Percentiles rank a stretch among this genome's conserved stretches.
Evolutionary conservation across 2,888 invertebrate genomes (phyloP).

Genomic region (Rhopalosiphum nymphaeae): DNA sequence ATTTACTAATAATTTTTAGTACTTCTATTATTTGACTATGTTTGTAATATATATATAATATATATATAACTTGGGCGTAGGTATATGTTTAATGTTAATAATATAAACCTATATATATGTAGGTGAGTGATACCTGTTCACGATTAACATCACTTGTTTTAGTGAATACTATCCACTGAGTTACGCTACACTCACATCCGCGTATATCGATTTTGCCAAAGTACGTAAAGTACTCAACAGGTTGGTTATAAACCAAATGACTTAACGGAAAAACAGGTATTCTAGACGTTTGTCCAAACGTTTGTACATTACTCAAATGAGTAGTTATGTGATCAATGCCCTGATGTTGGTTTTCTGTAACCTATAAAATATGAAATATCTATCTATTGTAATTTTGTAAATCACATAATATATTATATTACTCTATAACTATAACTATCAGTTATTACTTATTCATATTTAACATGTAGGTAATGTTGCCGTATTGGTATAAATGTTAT

Average conservation of each 20-base stretch:
- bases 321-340: background rate
- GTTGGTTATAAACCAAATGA: background rate
- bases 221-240: background rate
- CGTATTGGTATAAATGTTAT: background rate
- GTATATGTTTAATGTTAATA: background rate
- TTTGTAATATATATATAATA: background rate
- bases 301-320: background rate
- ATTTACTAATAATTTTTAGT: background rate
- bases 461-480: background rate
- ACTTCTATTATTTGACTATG: background rate
- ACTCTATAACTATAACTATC: background rate
- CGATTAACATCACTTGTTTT: background rate
- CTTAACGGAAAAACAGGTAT: background rate
- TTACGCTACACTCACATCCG: background rate
- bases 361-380: background rate
- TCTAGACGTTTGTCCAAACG: background rate
- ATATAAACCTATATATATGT: background rate
- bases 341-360: background rate
- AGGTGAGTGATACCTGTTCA: background rate
- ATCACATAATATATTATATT: background rate
- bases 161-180: background rate
- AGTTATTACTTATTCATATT: background rate
- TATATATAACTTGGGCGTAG: background rate
- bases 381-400: background rate
- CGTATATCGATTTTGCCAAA: background rate